Base-by-base conservation (phyloP, 2,797 vertebrate species). In the Diplodus sargus region DNA sequence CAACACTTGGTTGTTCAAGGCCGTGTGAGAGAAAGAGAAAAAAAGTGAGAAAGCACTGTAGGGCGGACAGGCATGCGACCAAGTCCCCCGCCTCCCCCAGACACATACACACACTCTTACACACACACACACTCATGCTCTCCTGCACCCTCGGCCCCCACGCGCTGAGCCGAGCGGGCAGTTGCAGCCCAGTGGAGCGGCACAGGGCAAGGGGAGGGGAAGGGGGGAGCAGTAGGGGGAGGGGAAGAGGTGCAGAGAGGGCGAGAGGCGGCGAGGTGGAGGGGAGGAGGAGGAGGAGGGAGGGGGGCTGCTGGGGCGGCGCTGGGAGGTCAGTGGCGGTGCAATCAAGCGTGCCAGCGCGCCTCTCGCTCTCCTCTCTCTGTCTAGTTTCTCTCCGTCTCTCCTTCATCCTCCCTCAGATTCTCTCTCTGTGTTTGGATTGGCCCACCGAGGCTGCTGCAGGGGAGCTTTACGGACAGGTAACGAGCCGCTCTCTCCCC, bases 151-250 rank as follows among this genome's bases (percentile, higher is more conserved):
- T 82, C 65, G 51, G 89, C 92, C 93, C 93, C 91, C 90, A 92
- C 92, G 87, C 90, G 88, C 89, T 93, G 93, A 94, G 92, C 83
- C 87, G 87, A 94, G 92, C 85, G 79, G 90, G 93, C 93, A 92
- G 94, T 96, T 93, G 93, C 94, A 91, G 92, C 90, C 92, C 94
- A 94, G 82, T 94, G 95, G 91, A 95, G 94, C 95, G 90, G 91
- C 93, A 92, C 92, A 93, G 89, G 90, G 89, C 75, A 56, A 72
- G 74, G 69, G 85, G 76, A 39, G 73, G 47, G 56, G 73, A 34
- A 51, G 76, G 28, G 39, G 78, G 43, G 42, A 34, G 76, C 23
- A 17, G 60, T 1, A 18, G 56, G 76, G 25, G 72, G 75, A 52
- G 54, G 70, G 70, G 70, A 54, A 28, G 88, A 56, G 78, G 81